Base-by-base conservation (phyloP, 2,888 invertebrate genomes). In the Drosophila aldrichi region DNA sequence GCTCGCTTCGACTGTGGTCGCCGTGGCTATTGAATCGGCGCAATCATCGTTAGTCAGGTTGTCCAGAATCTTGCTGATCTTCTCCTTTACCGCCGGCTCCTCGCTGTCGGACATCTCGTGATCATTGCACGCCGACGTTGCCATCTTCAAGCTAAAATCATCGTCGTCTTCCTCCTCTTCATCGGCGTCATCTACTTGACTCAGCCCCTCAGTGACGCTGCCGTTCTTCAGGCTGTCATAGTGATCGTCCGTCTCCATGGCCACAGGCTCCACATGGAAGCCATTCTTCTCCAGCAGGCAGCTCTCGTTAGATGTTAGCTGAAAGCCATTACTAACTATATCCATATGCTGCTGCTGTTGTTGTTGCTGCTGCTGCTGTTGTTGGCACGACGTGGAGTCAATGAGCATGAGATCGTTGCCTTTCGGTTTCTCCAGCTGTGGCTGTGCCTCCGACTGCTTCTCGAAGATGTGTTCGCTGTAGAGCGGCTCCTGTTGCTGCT, bases 1-100 rank as follows among this genome's bases (percentile, higher is more conserved):
- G 10, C 63, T 78, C 51, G 81, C 80, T 51, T 91, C 91, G 2
- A 83, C 71, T 2, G 91, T 91, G 0, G 90, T 89, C 2, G 84
- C 81, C 2, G 90, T 89, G 10, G 87, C 84, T 49, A 91, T 77
- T 1, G 91, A 87, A 57, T 91, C 92, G 3, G 78, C 85, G 32
- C 92, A 91, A 58, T 92, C 92, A 44, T 92, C 92, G 64, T 91
- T 92, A 14, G 92, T 91, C 8, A 92, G 74, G 67, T 92, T 92
- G 57, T 91, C 92, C 22, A 92, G 79, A 32, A 92, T 93, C 77
- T 92, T 91, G 63, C 91, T 91, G 22, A 92, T 92, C 77, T 92
- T 92, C 46, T 91, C 91, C 70, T 93, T 91, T 0, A 92, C 92
- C 0, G 90, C 91, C 0, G 91, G 91, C 68, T 91, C 91, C 62